A percentile compares a stretch with the other conserved stretches of the same genome.
These are phyloP conservation scores for Camponotus fellah DNA, from an alignment of 2,888 invertebrate genomes.

Conservation along the genomic window DNA sequence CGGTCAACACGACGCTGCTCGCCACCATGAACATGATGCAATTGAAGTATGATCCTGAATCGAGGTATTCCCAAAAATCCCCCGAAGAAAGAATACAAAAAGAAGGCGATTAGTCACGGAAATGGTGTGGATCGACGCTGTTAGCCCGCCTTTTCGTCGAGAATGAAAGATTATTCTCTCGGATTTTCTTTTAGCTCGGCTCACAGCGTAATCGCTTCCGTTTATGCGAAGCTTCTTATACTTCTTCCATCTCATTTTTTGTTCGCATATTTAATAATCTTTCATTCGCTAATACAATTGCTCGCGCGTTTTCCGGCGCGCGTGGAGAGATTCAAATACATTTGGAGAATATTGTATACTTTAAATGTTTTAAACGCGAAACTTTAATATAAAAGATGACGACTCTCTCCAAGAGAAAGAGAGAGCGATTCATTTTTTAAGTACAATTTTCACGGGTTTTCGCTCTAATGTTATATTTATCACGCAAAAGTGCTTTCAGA, in stretches of 20 bases:
- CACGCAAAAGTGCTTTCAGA: not conserved
- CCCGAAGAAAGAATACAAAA: slow-evolving; percentile 78
- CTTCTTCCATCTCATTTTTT: not conserved
- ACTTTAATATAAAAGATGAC: not conserved
- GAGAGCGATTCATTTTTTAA: not conserved
- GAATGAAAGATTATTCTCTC: slow-evolving; percentile 70
- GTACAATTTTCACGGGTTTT: slow-evolving; percentile 25
- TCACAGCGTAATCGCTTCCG: slow-evolving; percentile 42
- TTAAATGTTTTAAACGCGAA: slow-evolving; percentile 17
- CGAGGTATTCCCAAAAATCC: slow-evolving; percentile 79
- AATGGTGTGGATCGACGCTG: slow-evolving; percentile 63
- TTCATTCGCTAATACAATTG: slow-evolving; percentile 64
- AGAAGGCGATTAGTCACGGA: slow-evolving; percentile 82
- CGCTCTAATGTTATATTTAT: slow-evolving; percentile 28
- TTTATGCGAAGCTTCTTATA: not conserved
- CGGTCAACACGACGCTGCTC: slow-evolving; percentile 98
- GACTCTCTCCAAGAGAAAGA: not conserved
- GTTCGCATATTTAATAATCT: slow-evolving; percentile 62
- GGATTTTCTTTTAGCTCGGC: not conserved
- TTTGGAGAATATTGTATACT: slow-evolving; percentile 40
- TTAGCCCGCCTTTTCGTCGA: slow-evolving; percentile 48
- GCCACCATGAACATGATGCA: slow-evolving; percentile 99
- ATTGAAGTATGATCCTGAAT: slow-evolving; percentile 98
- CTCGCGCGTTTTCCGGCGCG: slow-evolving; percentile 36
- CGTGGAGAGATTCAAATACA: slow-evolving; percentile 24